phyloP scores from a whole-genome alignment of 2,797 vertebrate species.

The Paedocypris micromegethes region DNA sequence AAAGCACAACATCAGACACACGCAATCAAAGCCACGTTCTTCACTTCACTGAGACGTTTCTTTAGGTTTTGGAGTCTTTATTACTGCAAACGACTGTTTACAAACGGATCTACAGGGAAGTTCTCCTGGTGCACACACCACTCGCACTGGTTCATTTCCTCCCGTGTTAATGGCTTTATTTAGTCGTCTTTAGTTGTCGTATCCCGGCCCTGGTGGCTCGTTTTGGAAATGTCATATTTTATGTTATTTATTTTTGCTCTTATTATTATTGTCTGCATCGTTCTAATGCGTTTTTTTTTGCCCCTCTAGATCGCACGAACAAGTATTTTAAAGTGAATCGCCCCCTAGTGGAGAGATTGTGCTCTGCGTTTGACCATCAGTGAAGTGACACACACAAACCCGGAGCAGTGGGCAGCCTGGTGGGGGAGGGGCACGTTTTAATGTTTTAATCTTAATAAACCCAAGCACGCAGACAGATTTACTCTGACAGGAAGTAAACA shows the following conservation, averaged over 20 bases:
- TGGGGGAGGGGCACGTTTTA: no score
- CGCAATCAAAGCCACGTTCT: conserved; percentile 53
- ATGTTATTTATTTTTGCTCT: conserved; percentile 38
- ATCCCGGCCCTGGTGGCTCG: conserved; percentile 62
- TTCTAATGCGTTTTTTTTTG: no score
- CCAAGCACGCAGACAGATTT: background rate
- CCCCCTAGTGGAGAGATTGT: no score
- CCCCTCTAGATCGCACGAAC: no score
- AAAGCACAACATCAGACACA: conserved; percentile 63
- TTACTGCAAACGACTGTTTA: conserved; percentile 80
- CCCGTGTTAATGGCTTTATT: no score
- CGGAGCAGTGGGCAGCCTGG: no score
- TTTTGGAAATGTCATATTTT: conserved; percentile 60
- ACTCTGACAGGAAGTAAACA: conserved; percentile 1
- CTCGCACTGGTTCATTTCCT: conserved; percentile 32
- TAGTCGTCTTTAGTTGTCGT: conserved; percentile 48
- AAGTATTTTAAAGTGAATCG: no score
- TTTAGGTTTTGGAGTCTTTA: conserved; percentile 69
- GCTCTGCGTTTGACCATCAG: no score
- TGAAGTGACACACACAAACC: no score
- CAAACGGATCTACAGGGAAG: conserved; percentile 76
- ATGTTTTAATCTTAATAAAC: no score
- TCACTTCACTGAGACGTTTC: conserved; percentile 50
- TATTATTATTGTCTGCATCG: conserved; percentile 44
- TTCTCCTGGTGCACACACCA: no score